These are phyloP conservation scores for Moxostoma hubbsi DNA, from an alignment of 2,797 vertebrate genomes.

Conservation along the genomic window DNA sequence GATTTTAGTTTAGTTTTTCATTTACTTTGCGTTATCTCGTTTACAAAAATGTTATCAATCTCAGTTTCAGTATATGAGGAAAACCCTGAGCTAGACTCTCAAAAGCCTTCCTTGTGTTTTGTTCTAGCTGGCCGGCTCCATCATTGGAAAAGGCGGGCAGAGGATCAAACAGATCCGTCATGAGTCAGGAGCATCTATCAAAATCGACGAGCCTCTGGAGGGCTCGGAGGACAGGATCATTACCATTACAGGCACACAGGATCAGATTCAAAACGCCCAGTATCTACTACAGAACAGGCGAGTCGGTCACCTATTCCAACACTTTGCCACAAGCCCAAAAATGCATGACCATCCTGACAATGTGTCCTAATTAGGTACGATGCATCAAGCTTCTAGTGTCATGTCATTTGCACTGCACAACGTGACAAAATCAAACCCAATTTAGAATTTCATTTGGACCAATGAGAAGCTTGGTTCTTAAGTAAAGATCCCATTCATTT, in stretches of 20 bases:
- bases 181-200: slow-evolving; percentile 97
- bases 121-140: slow-evolving; percentile 93
- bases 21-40: too few species aligned
- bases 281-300: slow-evolving; percentile 99
- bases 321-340: background rate
- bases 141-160: slow-evolving; percentile 98
- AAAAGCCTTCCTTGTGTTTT: background rate
- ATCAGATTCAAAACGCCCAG: slow-evolving; percentile 99
- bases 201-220: slow-evolving; percentile 98
- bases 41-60: background rate
- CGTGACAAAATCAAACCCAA: background rate
- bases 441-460: background rate
- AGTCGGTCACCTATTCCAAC: slow-evolving; percentile 68
- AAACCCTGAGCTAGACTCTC: background rate
- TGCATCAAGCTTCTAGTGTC: background rate
- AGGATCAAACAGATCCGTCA: slow-evolving; percentile 98
- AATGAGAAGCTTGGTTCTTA: too few species aligned
- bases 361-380: background rate
- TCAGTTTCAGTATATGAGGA: background rate
- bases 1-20: too few species aligned
- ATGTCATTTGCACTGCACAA: background rate
- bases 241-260: slow-evolving; percentile 98
- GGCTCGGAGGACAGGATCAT: slow-evolving; percentile 99
- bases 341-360: background rate
- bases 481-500: too few species aligned